These are phyloP conservation scores for Yponomeuta malinellus DNA, from an alignment of 2,888 invertebrate genomes.

Conservation along the genomic window DNA sequence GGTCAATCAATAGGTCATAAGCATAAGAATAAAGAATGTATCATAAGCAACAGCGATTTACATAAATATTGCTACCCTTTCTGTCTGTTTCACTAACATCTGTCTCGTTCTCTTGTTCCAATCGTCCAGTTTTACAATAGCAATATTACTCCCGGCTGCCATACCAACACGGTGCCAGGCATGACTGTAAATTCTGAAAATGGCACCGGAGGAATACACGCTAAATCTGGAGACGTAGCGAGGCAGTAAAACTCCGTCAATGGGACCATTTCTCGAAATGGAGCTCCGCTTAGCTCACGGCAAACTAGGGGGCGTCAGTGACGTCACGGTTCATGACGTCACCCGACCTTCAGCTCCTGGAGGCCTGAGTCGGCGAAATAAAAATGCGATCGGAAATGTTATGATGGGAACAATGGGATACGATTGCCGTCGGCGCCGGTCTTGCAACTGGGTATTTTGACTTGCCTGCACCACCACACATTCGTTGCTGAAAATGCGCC, in stretches of 20 bases:
- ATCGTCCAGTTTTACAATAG: no score
- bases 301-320: neutral
- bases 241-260: neutral
- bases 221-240: neutral
- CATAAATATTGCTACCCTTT: no score
- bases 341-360: neutral
- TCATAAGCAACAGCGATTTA: no score
- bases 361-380: neutral
- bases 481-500: no score
- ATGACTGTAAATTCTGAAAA: neutral
- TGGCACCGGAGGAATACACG: neutral
- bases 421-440: neutral
- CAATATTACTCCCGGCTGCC: neutral
- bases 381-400: neutral
- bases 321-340: slow-evolving; percentile 4
- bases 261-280: neutral
- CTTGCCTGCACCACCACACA: no score
- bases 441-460: neutral
- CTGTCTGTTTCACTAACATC: no score
- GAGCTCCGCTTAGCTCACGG: neutral
- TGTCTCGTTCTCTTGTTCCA: no score
- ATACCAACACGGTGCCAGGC: neutral
- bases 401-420: neutral
- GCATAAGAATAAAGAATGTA: no score
- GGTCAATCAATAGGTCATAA: no score